Evolutionary conservation across 2,113 vertebrate genomes (phyloP).

Genomic region (Podilymbus podiceps): DNA sequence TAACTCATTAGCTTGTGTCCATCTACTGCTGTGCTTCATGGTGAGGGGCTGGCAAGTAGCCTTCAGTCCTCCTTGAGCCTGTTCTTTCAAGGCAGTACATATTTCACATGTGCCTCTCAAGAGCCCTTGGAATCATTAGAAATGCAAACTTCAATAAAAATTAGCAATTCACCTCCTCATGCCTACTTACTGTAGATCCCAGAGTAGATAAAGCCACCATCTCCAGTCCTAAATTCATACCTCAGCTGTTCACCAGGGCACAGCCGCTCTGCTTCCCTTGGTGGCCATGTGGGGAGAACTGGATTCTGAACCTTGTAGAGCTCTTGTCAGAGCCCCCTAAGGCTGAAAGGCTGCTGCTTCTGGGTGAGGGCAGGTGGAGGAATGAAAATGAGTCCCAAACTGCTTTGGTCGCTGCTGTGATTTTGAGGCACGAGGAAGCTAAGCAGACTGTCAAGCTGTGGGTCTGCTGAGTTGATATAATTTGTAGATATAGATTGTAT

Average conservation of each 20-base stretch:
- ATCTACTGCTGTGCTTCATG: background rate
- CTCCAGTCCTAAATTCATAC: background rate
- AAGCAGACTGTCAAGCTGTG: background rate
- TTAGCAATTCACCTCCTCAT: background rate
- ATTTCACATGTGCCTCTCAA: background rate
- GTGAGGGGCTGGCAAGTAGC: background rate
- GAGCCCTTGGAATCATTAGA: background rate
- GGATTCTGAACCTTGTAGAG: background rate
- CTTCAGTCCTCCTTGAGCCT: background rate
- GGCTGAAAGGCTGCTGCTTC: background rate
- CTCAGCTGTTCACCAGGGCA: background rate
- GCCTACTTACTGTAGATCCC: background rate
- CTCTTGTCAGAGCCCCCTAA: background rate
- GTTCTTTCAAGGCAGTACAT: background rate
- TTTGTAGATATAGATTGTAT: background rate
- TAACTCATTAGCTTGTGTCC: background rate
- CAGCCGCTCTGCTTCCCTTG: background rate
- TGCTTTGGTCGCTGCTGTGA: background rate
- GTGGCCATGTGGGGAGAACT: background rate
- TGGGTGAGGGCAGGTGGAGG: background rate
- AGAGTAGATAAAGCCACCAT: background rate
- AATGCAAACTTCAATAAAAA: background rate
- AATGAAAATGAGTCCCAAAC: background rate
- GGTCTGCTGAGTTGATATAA: background rate
- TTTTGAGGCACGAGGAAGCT: background rate